These are phyloP conservation scores for Conchocele bisecta DNA, from an alignment of 2,888 invertebrate species.

Conservation along the genomic window DNA sequence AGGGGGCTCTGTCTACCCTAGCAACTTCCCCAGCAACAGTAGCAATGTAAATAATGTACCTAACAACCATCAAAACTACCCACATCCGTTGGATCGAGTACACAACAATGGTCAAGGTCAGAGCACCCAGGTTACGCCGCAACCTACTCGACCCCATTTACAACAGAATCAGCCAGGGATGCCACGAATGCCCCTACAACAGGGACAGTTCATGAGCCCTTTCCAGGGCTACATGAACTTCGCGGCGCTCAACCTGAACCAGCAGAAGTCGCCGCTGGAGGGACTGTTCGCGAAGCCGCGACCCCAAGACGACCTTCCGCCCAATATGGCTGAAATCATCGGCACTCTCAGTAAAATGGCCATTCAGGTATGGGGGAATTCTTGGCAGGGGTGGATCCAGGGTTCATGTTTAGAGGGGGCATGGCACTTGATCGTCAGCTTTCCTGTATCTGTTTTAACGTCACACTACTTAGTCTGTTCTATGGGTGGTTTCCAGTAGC, in stretches of 20 bases:
- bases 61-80: too few species aligned
- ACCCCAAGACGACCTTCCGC: slow-evolving; percentile 60
- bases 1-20: too few species aligned
- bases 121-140: background rate
- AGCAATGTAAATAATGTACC: too few species aligned
- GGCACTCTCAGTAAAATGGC: slow-evolving; percentile 66
- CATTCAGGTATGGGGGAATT: slow-evolving; percentile 59
- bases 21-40: too few species aligned
- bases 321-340: slow-evolving; percentile 61
- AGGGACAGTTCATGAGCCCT: slow-evolving; percentile 49
- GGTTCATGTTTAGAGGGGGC: too few species aligned
- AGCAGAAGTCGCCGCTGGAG: slow-evolving; percentile 52
- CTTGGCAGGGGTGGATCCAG: too few species aligned
- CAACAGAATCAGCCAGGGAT: slow-evolving; percentile 7
- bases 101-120: background rate
- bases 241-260: slow-evolving; percentile 30
- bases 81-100: background rate
- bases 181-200: slow-evolving; percentile 25
- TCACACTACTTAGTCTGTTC: too few species aligned
- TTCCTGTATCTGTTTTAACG: background rate
- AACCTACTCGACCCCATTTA: too few species aligned
- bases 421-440: background rate
- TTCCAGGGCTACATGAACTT: slow-evolving; percentile 47
- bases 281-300: slow-evolving; percentile 44
- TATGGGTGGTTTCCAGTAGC: too few species aligned